Base-by-base conservation (phyloP, 2,797 vertebrate species). In the Myotis vivesi region DNA sequence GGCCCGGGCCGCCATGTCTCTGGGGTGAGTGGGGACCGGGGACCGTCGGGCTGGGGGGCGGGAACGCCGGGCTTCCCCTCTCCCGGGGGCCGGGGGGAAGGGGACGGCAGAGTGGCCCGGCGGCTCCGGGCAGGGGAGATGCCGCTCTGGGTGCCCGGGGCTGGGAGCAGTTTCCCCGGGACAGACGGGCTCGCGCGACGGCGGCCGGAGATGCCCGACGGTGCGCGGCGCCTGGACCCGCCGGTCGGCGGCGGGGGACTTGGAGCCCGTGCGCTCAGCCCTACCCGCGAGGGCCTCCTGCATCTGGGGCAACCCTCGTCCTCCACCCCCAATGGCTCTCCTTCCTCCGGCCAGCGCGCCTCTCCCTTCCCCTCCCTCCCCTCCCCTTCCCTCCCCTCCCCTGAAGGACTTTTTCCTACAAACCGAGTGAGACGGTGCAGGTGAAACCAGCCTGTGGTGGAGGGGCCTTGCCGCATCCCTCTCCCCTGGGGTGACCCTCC, bases 1-100 rank as follows among this genome's bases (percentile, higher is more conserved):
- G 81, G 91, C 73, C 88, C 71, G 83, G 86, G 89, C 95, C 95
- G 97, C 96, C 96, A 98, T 98, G 97, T 97, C 94, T 80, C 97
- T 89, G 80, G 96, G 97, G 97, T 98, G 94, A 98, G 97, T 96
- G 64, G 44, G 94, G 87, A 44, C 41, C 53, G 62, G 57, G 44
- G 57, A 38, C 62, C 16, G 76, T 1, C 49, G 72, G n/a, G 76
- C 19, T 13, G 44, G 46, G 55, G 28, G 8, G 77, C 64, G 84
- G 71, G 68, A 33, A 46, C 23, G 80, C 49, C 8, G 22, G 53
- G 30, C 49, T 25, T 2, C 16, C 13, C 13, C 19, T 53, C 5
- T 28, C 53, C 17, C 5, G 46, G 49, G 55, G 75, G 15, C 64
- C 36, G n/a, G 33, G 49, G 41, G 73, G 28, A 19, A 19, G 71